A percentile compares a stretch with the other conserved stretches of the same genome.
phyloP scores from a whole-genome alignment of 1,140 invertebrate genomes.

The Drosophila pruinosa region DNA sequence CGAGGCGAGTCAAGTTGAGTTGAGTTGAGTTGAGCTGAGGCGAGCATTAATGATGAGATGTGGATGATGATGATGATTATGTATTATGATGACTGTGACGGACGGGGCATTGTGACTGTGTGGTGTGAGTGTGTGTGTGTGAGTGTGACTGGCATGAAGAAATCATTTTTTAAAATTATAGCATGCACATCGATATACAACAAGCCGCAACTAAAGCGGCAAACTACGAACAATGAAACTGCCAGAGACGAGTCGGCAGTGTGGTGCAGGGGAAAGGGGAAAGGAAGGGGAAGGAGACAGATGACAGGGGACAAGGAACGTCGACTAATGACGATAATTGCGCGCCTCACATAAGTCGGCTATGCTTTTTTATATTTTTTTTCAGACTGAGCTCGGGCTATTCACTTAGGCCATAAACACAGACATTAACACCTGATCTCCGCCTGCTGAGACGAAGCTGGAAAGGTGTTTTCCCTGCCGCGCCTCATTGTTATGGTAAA shows the following conservation, averaged over 20 bases:
- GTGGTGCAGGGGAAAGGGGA: background rate
- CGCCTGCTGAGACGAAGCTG: constrained; percentile 7
- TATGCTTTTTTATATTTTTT: constrained; percentile 27
- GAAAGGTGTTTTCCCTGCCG: constrained; percentile 70
- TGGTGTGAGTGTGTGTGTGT: constrained; percentile 28
- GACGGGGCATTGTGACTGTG: constrained; percentile 6
- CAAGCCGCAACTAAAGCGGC: constrained; percentile 81
- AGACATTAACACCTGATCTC: constrained; percentile 80
- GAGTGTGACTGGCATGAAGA: constrained; percentile 70
- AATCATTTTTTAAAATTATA: constrained; percentile 78
- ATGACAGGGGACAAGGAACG: background rate
- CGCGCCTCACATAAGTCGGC: constrained; percentile 58
- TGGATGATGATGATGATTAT: constrained; percentile 28
- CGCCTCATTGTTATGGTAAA: constrained; percentile 75
- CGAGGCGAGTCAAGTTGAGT: constrained; percentile 40
- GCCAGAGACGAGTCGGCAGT: background rate
- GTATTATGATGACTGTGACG: constrained; percentile 48
- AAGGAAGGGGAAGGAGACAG: background rate
- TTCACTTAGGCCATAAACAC: constrained; percentile 70
- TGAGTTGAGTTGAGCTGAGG: constrained; percentile 8
- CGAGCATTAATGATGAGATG: constrained; percentile 12
- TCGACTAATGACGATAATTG: constrained; percentile 76
- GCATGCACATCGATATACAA: constrained; percentile 78
- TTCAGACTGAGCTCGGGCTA: constrained; percentile 10
- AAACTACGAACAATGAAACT: constrained; percentile 46